phyloP scores from a whole-genome alignment of 2,797 vertebrate genomes.

The Gobio occitaniae region DNA sequence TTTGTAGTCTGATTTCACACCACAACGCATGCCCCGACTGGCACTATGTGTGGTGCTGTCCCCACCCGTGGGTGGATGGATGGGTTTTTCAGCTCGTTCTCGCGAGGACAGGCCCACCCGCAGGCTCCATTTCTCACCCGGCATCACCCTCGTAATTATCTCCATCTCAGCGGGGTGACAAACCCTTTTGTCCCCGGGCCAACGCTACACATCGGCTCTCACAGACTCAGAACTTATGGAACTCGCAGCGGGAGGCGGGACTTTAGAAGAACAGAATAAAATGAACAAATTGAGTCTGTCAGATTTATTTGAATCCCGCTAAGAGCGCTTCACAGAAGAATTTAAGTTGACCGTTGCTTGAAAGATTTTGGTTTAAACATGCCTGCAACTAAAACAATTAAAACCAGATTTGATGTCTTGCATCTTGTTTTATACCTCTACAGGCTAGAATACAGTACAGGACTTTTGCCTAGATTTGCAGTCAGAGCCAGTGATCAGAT shows the following conservation, averaged over 20 bases:
- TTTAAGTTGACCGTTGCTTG: conserved; percentile 1
- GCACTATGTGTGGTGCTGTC: conserved; percentile 31
- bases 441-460: not conserved
- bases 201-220: conserved; percentile 21
- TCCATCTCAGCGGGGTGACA: conserved; percentile 42
- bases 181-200: conserved; percentile 28
- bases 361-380: not conserved
- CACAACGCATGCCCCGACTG: conserved; percentile 19
- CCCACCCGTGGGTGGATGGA: conserved; percentile 45
- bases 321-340: not conserved
- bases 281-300: conserved; percentile 23
- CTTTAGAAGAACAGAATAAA: conserved; percentile 23
- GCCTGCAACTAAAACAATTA: conserved; percentile 7
- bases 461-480: not conserved
- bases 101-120: conserved; percentile 31
- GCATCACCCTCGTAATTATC: conserved; percentile 51
- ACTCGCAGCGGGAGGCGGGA: conserved; percentile 16
- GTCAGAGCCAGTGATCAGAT: not conserved
- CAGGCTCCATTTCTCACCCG: conserved; percentile 50
- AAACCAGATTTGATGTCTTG: not conserved
- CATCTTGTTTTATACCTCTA: not conserved
- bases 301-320: conserved; percentile 17
- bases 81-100: conserved; percentile 41
- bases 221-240: conserved; percentile 13
- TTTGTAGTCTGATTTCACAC: conserved; percentile 52